Percentiles rank a stretch among this genome's conserved stretches.
Conservation (phyloP, 35 echinoderm and acorn worm genomes). For the Lytechinus pictus region DNA sequence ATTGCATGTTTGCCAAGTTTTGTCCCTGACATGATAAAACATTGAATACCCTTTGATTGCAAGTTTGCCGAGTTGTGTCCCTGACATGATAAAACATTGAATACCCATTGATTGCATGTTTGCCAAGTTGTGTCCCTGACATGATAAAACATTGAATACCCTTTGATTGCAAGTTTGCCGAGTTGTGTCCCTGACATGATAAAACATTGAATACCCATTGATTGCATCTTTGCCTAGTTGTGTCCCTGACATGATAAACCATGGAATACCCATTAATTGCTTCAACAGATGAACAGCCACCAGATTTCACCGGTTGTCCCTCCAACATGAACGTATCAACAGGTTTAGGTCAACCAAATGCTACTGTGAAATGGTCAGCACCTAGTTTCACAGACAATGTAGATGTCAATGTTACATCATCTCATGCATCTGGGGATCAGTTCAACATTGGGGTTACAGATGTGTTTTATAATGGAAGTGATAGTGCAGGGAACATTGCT, state of each 20-base stretch:
- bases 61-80: too few species aligned
- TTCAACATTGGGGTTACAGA: slow-evolving; percentile 46
- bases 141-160: too few species aligned
- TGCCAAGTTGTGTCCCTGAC: too few species aligned
- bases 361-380: slow-evolving; percentile 50
- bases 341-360: background rate
- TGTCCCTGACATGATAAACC: background rate
- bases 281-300: slow-evolving; percentile 21
- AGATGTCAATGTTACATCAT: slow-evolving; percentile 29
- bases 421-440: background rate
- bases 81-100: too few species aligned
- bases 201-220: too few species aligned
- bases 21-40: too few species aligned
- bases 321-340: slow-evolving; percentile 53
- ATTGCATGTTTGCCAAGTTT: too few species aligned
- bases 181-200: too few species aligned
- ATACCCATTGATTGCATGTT: too few species aligned
- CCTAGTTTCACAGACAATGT: slow-evolving; percentile 52
- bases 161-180: too few species aligned
- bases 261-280: background rate
- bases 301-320: slow-evolving; percentile 57
- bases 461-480: slow-evolving; percentile 44
- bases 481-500: slow-evolving; percentile 27
- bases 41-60: too few species aligned
- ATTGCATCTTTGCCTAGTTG: too few species aligned